Percentiles rank a stretch among this genome's conserved stretches.
These are phyloP conservation scores for Camelus dromedarius DNA, from an alignment of 2,113 vertebrate species.

Conservation along the genomic window DNA sequence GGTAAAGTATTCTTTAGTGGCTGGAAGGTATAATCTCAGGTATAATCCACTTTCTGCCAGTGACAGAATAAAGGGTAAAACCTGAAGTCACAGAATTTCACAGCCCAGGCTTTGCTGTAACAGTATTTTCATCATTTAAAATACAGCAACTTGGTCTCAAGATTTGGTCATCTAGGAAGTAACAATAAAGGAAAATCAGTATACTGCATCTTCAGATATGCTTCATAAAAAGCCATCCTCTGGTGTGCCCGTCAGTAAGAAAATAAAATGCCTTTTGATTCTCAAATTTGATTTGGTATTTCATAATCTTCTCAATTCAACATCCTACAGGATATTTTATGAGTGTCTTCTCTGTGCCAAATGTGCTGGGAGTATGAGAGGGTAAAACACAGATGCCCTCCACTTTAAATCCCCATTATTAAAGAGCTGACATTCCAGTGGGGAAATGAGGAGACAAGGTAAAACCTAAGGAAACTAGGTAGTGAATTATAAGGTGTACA, in stretches of 20 bases:
- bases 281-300: slow-evolving; percentile 12
- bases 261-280: neutral
- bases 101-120: neutral
- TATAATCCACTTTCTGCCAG: neutral
- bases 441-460: neutral
- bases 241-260: neutral
- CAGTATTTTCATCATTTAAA: neutral
- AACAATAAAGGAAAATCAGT: slow-evolving; percentile 12
- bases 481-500: neutral
- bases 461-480: neutral
- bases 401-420: neutral
- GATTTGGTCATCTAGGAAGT: neutral
- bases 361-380: neutral
- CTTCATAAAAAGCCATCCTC: slow-evolving; percentile 5
- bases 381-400: neutral
- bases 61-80: neutral
- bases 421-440: neutral
- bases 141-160: neutral
- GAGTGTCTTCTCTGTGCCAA: neutral
- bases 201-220: neutral
- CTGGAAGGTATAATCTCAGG: neutral
- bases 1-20: neutral
- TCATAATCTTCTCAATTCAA: neutral
- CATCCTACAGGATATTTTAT: neutral
- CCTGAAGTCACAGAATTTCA: neutral